Evolutionary conservation across 2,888 invertebrate genomes (phyloP).

Genomic region (Apamea monoglypha): DNA sequence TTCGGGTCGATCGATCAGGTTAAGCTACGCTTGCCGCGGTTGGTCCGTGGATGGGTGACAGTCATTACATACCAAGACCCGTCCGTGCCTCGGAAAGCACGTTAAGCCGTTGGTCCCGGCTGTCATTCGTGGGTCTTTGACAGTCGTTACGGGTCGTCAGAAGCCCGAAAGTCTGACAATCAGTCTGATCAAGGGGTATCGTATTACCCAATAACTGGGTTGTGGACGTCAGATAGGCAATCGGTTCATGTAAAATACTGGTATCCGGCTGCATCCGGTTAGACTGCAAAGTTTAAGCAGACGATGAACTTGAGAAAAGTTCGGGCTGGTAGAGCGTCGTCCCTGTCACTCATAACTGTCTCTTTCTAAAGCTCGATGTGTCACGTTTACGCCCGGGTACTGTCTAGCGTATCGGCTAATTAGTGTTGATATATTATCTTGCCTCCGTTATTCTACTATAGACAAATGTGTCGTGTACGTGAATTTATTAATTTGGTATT

Average conservation of each 20-base stretch:
- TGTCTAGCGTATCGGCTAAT: constrained; percentile 20
- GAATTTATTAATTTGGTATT: constrained; percentile 37
- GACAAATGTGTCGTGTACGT: constrained; percentile 48
- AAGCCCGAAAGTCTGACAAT: background rate
- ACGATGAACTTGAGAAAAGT: background rate
- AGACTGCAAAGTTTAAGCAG: background rate
- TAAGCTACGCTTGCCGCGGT: background rate
- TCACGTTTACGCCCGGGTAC: background rate
- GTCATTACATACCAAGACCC: background rate
- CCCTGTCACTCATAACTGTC: background rate
- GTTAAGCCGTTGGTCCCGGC: background rate
- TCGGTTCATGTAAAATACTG: background rate
- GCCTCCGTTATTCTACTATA: constrained; percentile 41
- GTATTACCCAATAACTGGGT: background rate
- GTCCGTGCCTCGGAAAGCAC: background rate
- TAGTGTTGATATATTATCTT: constrained; percentile 46
- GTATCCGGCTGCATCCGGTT: background rate
- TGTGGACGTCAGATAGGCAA: background rate
- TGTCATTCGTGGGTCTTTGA: background rate
- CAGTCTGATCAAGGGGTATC: background rate
- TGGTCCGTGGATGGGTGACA: background rate
- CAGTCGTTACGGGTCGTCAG: background rate
- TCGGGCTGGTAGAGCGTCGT: background rate
- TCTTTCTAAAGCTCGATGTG: background rate
- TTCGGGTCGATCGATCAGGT: background rate